Evolutionary conservation across 2,888 invertebrate species (phyloP).

Genomic region (Myathropa florea): DNA sequence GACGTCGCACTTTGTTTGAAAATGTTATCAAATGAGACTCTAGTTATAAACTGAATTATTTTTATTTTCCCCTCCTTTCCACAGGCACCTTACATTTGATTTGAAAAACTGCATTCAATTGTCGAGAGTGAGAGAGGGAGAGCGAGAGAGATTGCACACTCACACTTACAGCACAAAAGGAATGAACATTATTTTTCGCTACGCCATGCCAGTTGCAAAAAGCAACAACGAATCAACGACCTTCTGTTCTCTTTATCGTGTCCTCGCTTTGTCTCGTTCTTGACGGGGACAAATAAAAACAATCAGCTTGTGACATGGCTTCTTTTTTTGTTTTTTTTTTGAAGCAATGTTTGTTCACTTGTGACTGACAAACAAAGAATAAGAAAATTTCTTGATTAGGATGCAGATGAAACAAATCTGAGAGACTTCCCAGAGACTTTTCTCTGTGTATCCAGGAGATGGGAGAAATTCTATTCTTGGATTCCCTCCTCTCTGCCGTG

Average conservation of each 20-base stretch:
- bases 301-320: not conserved
- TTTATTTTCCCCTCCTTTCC: too few relatives aligned
- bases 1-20: conserved; percentile 15
- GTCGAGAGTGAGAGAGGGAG: not conserved
- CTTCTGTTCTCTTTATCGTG: conserved; percentile 23
- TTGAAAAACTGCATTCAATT: not conserved
- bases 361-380: not conserved
- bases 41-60: not conserved
- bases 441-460: not conserved
- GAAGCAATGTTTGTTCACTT: not conserved
- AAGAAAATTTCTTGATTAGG: not conserved
- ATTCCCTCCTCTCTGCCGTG: not conserved
- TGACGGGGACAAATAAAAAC: conserved; percentile 5
- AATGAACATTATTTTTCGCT: conserved; percentile 20
- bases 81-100: not conserved
- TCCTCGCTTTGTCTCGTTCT: conserved; percentile 9
- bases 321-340: not conserved
- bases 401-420: conserved; percentile 3
- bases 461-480: not conserved
- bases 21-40: conserved; percentile 3
- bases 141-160: not conserved
- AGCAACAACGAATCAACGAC: conserved; percentile 46
- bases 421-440: not conserved
- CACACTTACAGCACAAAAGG: not conserved
- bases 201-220: conserved; percentile 10